Evolutionary conservation across 2,888 invertebrate species (phyloP).

Genomic region (Brachylomia viminalis): DNA sequence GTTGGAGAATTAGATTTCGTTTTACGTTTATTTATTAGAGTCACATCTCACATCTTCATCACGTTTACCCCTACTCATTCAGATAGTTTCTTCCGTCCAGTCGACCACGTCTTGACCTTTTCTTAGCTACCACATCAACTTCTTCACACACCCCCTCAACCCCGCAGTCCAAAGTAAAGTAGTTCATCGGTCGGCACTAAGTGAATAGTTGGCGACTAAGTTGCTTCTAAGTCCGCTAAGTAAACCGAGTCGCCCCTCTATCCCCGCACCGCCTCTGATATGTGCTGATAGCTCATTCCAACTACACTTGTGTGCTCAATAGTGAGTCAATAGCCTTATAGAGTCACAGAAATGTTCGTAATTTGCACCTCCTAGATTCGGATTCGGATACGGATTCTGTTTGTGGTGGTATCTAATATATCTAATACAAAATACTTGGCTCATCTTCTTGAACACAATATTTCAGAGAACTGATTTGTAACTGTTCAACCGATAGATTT

Average conservation of each 20-base stretch:
- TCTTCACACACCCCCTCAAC: constrained; percentile 21
- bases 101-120: background rate
- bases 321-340: background rate
- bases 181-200: constrained; percentile 72
- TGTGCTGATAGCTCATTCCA: constrained; percentile 49
- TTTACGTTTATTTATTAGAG: background rate
- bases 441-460: background rate
- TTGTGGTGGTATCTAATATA: background rate
- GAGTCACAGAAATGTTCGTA: constrained; percentile 2
- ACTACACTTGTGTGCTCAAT: constrained; percentile 28
- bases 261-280: constrained; percentile 38
- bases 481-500: background rate
- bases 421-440: background rate
- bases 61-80: background rate
- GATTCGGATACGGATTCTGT: background rate
- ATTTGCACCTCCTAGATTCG: constrained; percentile 2
- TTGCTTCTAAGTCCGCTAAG: constrained; percentile 68
- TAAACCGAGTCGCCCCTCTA: constrained; percentile 59
- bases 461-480: background rate
- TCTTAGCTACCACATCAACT: constrained; percentile 31
- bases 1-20: background rate
- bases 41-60: background rate
- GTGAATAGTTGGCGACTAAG: constrained; percentile 75
- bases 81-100: background rate
- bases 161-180: constrained; percentile 67